These are phyloP conservation scores for Tetramorium simillimum DNA, from an alignment of 1,140 invertebrate species.

Conservation along the genomic window DNA sequence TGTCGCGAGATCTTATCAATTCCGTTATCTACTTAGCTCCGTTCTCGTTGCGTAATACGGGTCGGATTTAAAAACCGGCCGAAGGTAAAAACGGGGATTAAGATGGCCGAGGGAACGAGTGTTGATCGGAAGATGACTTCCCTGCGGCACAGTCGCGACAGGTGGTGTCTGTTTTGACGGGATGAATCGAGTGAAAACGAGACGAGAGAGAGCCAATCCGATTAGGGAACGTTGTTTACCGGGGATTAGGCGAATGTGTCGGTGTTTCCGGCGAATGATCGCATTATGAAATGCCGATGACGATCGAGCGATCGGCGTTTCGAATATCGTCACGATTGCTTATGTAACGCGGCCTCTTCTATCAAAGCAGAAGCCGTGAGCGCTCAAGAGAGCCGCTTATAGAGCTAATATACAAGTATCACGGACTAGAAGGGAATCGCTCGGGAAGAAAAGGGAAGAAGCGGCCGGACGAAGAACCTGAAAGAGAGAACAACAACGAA, in stretches of 20 bases:
- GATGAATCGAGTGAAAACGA: conserved; percentile 70
- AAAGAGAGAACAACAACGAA: conserved; percentile 42
- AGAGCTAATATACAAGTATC: conserved; percentile 49
- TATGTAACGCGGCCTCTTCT: conserved; percentile 11
- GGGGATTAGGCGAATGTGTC: conserved; percentile 59
- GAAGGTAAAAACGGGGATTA: conserved; percentile 42
- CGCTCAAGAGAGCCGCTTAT: conserved; percentile 2
- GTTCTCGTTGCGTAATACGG: conserved; percentile 32
- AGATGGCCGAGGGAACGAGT: not conserved
- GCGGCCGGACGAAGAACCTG: conserved; percentile 25
- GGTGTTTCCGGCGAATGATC: conserved; percentile 43
- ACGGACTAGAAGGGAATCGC: not conserved
- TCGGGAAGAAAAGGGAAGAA: conserved; percentile 1
- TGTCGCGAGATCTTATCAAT: conserved; percentile 19
- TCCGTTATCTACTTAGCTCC: conserved; percentile 8
- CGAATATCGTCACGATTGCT: conserved; percentile 33
- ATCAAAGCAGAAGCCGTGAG: conserved; percentile 28
- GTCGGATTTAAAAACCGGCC: conserved; percentile 40
- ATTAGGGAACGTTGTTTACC: conserved; percentile 66
- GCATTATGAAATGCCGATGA: conserved; percentile 25
- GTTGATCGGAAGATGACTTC: conserved; percentile 55
- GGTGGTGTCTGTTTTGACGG: conserved; percentile 68
- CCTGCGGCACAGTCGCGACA: not conserved
- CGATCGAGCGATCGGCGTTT: conserved; percentile 39
- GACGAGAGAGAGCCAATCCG: conserved; percentile 64